Conservation (phyloP, 2,888 invertebrate genomes). For the Drosophila basisetae region DNA sequence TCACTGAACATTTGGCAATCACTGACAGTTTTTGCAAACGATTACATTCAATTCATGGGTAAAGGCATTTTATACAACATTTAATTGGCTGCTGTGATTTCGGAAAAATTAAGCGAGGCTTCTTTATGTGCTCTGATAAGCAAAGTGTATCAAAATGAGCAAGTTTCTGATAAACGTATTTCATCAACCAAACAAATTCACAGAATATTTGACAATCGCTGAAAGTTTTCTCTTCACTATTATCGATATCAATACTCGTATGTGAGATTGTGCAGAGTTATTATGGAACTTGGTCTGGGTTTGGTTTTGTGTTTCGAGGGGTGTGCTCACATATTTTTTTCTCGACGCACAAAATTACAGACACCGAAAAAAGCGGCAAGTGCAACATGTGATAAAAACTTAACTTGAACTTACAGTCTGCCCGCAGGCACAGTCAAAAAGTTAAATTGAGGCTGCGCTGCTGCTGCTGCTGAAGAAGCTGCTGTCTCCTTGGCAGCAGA, state of each 20-base stretch:
- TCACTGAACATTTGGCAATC: conserved; percentile 5
- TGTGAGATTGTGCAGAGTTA: conserved; percentile 12
- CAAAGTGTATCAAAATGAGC: neutral
- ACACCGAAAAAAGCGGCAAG: conserved; percentile 63
- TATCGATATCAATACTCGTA: conserved; percentile 1
- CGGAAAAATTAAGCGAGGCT: neutral
- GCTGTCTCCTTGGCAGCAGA: conserved; percentile 12
- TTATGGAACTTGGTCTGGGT: conserved; percentile 5
- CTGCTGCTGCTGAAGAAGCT: conserved; percentile 63
- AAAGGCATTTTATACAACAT: neutral
- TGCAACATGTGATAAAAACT: conserved; percentile 59
- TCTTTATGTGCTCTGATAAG: neutral
- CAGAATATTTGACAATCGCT: conserved; percentile 6
- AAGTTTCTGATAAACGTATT: neutral
- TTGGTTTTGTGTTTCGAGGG: conserved; percentile 13
- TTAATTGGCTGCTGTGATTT: neutral
- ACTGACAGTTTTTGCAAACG: neutral
- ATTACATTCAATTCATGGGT: neutral
- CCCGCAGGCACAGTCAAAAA: conserved; percentile 50
- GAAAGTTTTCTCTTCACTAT: conserved; percentile 8
- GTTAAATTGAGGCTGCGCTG: conserved; percentile 55
- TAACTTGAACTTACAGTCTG: conserved; percentile 42
- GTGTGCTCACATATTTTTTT: conserved; percentile 55
- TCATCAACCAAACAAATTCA: neutral
- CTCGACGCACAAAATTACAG: conserved; percentile 60